Percentiles rank a stretch among this genome's conserved stretches.
phyloP scores from a whole-genome alignment of 2,113 vertebrate genomes.

The Pomatostomus ruficeps region DNA sequence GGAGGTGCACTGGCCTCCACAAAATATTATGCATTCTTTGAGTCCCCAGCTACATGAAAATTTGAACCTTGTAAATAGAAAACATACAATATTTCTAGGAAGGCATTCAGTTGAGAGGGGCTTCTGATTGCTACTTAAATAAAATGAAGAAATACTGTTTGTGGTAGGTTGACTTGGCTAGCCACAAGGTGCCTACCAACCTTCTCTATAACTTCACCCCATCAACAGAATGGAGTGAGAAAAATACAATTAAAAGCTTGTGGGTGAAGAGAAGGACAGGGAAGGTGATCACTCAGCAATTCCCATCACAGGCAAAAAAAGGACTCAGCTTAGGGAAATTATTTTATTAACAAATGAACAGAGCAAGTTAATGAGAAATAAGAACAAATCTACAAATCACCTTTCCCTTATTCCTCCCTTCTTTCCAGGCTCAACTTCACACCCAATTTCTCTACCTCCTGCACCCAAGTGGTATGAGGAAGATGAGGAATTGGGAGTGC shows the following conservation, averaged over 20 bases:
- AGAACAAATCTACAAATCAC: not conserved
- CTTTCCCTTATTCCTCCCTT: not conserved
- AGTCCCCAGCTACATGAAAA: not conserved
- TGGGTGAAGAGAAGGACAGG: not conserved
- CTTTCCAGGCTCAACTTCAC: not conserved
- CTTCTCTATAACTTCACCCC: not conserved
- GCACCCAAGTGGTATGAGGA: accelerated
- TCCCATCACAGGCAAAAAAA: not conserved
- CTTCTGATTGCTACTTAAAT: not conserved
- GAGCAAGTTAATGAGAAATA: not conserved
- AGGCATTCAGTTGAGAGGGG: not conserved
- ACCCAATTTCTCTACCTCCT: not conserved
- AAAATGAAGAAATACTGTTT: not conserved
- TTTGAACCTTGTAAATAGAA: not conserved
- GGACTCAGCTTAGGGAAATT: not conserved
- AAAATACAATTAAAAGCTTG: not conserved
- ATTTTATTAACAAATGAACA: not conserved
- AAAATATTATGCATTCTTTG: not conserved
- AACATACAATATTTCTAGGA: not conserved
- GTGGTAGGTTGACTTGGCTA: not conserved
- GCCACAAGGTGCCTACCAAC: not conserved
- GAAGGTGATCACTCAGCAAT: not conserved
- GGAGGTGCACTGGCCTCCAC: too few relatives aligned
- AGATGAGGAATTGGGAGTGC: not conserved
- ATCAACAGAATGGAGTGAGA: not conserved